Evolutionary conservation across 2,113 vertebrate genomes (phyloP), one percentile per base, ranked within the genome.

Genomic region (Atrichornis clamosus): DNA sequence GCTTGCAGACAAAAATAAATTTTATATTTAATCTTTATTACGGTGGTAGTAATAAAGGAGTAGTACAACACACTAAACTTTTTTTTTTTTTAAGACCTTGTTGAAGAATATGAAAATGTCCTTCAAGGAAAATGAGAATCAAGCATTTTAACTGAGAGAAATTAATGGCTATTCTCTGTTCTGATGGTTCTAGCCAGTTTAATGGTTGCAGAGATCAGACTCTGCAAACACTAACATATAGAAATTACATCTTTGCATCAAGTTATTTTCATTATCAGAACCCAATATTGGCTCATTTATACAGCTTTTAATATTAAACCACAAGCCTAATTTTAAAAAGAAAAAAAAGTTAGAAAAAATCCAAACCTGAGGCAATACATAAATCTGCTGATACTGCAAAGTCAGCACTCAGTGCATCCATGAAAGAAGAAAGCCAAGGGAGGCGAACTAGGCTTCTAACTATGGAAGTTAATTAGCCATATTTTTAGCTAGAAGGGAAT

Each of bases 321-420:
- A 64, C 27, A 86, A 88, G 56, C 12, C 15, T 13, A 77, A 84
- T 63, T 10, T n/a, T n/a, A 56, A 63, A 44, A 42, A 59, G 35
- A 81, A 76, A 80, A 87, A 41, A 2, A 88, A 65, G 35, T 37
- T 64, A 70, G 27, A 41, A 88, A 69, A 94, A 74, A 17, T 58
- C 55, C 87, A 67, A 95, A 94, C 63, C 50, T 32, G 32, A 86
- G 72, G 68, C 87, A 90, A 32, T 72, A 67, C 33, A 52, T 86
- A 92, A 96, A 94, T 72, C 28, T 84, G 64, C 86, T 94, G 92
- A 72, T 84, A 84, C n/a, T 92, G 83, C 76, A 81, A 90, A 96
- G 50, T n/a, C 44, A 84, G 72, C 50, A 63, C 9, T 55, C 11
- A 49, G 17, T 82, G 44, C 41, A 86, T 55, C 73, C 44, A 32